Base-by-base conservation (phyloP, 2,797 vertebrate species). In the Syncerus caffer region DNA sequence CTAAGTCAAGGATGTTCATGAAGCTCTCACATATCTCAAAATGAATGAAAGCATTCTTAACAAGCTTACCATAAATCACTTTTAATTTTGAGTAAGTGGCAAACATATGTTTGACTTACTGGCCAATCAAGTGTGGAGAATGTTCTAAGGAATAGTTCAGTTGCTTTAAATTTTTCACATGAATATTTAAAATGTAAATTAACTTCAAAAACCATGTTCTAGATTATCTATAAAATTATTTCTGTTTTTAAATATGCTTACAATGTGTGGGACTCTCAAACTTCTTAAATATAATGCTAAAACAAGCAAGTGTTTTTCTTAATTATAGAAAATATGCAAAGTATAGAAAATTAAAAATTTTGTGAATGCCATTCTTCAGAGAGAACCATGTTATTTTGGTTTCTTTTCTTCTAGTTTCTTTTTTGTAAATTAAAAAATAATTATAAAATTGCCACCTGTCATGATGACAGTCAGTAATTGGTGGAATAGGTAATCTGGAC, bases 21-120 rank as follows among this genome's bases (percentile, higher is more conserved):
- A 89, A 58, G 71, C 21, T 80, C 17, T 94, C n/a, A 90, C 3
- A 3, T 86, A 42, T 85, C 51, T 92, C 78, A 92, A 89, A 95
- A 92, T 85, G 93, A 88, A 71, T 45, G 19, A 64, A 4, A 78
- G 8, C 2, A 2, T 58, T 92, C 42, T 89, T 92, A 51, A 79
- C 57, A 90, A 67, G 51, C 57, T 85, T 94, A 57, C 23, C 14
- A 11, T 79, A 89, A 96, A 79, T 94, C 67, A 89, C 57, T 89
- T 93, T 91, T 84, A 91, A 84, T 93, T 95, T 91, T 84, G 21
- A 93, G 45, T 58, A 74, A 87, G 29, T 85, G 64, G 45, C 76
- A 90, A 88, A 79, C 14, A 82, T n/a, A n/a, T 53, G 4, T 90
- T 90, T 74, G 16, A 82, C 31, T 82, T 67, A 83, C 23, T 93